These are phyloP conservation scores for Platerodrilus igneus DNA, from an alignment of 2,888 invertebrate species.

Conservation along the genomic window DNA sequence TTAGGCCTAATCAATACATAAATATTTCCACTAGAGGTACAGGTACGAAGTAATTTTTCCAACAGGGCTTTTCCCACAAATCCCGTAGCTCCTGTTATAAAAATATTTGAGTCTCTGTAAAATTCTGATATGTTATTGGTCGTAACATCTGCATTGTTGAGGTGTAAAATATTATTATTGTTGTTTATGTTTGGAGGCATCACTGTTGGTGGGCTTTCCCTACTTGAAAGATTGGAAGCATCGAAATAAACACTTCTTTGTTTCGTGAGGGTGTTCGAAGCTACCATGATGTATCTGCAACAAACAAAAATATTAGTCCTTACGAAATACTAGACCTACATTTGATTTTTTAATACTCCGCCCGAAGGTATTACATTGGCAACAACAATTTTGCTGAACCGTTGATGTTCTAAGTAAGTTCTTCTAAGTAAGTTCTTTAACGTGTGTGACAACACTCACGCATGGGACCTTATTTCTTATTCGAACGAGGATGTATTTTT, in stretches of 20 bases:
- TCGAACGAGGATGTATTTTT: too few species aligned
- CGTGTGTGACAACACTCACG: too few species aligned
- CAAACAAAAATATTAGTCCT: too few species aligned
- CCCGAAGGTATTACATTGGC: too few species aligned
- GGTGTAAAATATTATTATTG: slow-evolving; percentile 3
- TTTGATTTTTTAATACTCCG: too few species aligned
- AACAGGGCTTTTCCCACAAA: slow-evolving; percentile 90
- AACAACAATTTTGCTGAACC: too few species aligned
- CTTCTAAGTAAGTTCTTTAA: too few species aligned
- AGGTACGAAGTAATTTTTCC: slow-evolving; percentile 86
- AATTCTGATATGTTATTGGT: slow-evolving; percentile 39
- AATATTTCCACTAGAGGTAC: slow-evolving; percentile 70
- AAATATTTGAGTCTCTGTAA: slow-evolving; percentile 42
- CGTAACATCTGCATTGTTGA: slow-evolving; percentile 7
- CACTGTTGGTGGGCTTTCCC: slow-evolving; percentile 1
- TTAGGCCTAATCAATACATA: slow-evolving; percentile 78
- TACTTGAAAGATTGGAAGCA: background rate
- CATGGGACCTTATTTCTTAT: too few species aligned
- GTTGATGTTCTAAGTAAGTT: too few species aligned
- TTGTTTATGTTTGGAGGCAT: slow-evolving; percentile 7
- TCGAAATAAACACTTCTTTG: slow-evolving; percentile 13
- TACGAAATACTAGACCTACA: too few species aligned
- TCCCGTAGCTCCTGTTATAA: slow-evolving; percentile 58
- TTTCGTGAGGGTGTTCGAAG: slow-evolving; percentile 10
- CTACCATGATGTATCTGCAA: slow-evolving; percentile 8